Base-by-base conservation (phyloP, 2,888 invertebrate species). In the Bembecia ichneumoniformis region DNA sequence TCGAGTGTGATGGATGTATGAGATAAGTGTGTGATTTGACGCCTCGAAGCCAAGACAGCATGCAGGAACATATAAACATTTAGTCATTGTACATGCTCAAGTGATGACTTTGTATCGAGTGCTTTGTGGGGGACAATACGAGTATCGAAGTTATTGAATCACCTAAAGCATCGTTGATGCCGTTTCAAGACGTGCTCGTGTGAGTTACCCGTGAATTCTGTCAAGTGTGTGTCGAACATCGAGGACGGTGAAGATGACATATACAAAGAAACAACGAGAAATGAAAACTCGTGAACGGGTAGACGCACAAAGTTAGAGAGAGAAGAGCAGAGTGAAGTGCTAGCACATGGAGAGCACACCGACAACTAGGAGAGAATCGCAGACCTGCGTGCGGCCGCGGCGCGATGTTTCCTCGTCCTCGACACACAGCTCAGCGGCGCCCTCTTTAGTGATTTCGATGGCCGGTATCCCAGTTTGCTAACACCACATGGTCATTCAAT, bases 371-470 rank as follows among this genome's bases (percentile, higher is more conserved):
- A 83, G 79, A 77, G 78, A 28, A 80, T 74, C 84, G 77, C 87
- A 86, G 86, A 87, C 87, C 86, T 88, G 87, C 72, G 77, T 76
- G 64, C 81, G 82, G 28, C 28, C 28, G 68, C 79, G 82, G 58
- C 74, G 79, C 70, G 79, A 66, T 57, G 77, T 68, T 61, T 86
- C 82, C 73, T 88, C 87, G 64, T 93, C 93, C 75, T 93, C 92
- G 75, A 91, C 91, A 81, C 90, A 89, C 86, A 91, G 90, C 78
- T 92, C 92, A 75, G 91, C 90, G 58, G 76, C 80, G 60, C 78
- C 77, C 76, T 95, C 94, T 90, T 94, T 94, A 74, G 93, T 94
- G 80, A 95, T 94, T 90, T 94, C 94, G 82, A 88, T 88, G 79
- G 88, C 88, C 70, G 88, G 88, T 81, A 88, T 87, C 79, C 88